Conservation (phyloP, 2,113 vertebrate species). For the Saguinus midas region DNA sequence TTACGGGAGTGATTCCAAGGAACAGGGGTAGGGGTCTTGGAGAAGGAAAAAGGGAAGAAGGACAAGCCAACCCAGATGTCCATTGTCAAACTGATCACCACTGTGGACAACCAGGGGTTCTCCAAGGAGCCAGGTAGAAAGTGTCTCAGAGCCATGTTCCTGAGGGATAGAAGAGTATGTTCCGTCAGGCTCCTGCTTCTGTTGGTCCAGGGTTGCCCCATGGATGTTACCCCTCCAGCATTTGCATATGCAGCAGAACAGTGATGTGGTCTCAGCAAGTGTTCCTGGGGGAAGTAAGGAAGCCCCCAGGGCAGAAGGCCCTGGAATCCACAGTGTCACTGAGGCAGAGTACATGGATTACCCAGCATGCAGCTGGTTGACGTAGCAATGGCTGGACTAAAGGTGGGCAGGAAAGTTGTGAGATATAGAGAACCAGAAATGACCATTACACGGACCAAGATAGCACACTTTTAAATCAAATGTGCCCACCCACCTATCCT, state of each 20-base stretch:
- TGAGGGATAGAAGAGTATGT: not conserved
- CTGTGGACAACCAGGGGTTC: not conserved
- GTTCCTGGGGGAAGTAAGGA: not conserved
- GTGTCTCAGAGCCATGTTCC: not conserved
- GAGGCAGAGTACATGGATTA: not conserved
- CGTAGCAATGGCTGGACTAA: not conserved
- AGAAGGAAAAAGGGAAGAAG: not conserved
- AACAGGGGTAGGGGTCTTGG: not conserved
- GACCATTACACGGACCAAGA: not conserved
- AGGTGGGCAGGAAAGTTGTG: not conserved
- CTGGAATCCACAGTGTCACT: not conserved
- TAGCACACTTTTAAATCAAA: not conserved
- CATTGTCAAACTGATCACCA: not conserved
- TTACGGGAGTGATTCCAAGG: not conserved
- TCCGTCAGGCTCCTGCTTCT: not conserved
- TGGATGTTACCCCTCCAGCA: not conserved
- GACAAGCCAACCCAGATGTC: not conserved
- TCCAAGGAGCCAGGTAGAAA: not conserved
- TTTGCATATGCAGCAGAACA: not conserved
- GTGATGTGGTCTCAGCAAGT: not conserved
- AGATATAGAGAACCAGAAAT: not conserved
- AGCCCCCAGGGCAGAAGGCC: not conserved
- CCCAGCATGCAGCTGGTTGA: not conserved
- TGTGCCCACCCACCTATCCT: not conserved
- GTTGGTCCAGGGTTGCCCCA: not conserved